Percentiles rank a stretch among this genome's conserved stretches.
Evolutionary conservation across 2,888 invertebrate species (phyloP).

Genomic region (Nomada ferruginata): DNA sequence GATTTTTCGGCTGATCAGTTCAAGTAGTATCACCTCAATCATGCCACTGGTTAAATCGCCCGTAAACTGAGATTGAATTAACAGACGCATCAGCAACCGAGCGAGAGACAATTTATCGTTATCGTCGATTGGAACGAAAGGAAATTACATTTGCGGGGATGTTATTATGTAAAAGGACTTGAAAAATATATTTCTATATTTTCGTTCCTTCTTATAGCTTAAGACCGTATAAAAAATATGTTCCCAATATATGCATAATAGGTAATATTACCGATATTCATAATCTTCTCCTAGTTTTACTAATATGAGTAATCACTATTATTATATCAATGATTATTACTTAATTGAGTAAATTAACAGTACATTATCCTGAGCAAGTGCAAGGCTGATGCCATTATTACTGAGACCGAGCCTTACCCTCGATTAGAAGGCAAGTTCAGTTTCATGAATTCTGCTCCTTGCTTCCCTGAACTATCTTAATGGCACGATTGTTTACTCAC

Average conservation of each 20-base stretch:
- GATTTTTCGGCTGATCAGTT: neutral
- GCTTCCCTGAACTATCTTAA: conserved; percentile 70
- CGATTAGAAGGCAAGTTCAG: neutral
- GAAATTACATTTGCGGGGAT: neutral
- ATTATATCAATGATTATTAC: too few species aligned
- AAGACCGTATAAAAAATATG: too few species aligned
- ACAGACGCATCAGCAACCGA: conserved; percentile 4
- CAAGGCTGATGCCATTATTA: too few species aligned
- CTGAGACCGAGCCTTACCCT: neutral
- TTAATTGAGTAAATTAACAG: too few species aligned
- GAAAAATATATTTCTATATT: too few species aligned
- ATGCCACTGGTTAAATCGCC: neutral
- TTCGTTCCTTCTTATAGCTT: too few species aligned
- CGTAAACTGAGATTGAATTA: neutral
- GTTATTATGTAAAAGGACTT: too few species aligned
- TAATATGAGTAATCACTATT: too few species aligned
- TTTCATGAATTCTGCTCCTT: conserved; percentile 41
- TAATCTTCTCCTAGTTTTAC: too few species aligned
- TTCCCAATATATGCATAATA: too few species aligned
- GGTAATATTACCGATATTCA: too few species aligned
- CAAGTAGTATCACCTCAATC: conserved; percentile 19
- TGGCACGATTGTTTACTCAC: conserved; percentile 69
- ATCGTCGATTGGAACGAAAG: conserved; percentile 10
- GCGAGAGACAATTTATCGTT: conserved; percentile 10
- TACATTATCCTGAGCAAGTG: too few species aligned